Conservation (phyloP, 2,113 vertebrate genomes). For the Hemibagrus wyckioides region DNA sequence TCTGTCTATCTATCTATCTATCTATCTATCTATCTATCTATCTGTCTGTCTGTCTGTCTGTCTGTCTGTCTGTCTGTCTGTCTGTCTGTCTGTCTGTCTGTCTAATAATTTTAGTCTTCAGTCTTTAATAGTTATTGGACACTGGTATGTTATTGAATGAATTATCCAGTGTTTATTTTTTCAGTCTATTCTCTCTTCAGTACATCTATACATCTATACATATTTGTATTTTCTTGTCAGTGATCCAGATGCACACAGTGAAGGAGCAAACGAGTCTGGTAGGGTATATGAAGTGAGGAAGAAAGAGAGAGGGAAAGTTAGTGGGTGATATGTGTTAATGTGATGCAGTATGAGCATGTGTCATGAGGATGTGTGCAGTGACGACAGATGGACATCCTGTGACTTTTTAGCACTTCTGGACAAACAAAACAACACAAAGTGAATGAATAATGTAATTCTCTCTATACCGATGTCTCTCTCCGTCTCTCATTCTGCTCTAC, state of each 20-base stretch:
- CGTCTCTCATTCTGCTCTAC: background rate
- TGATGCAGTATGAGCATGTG: background rate
- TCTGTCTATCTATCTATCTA: no score
- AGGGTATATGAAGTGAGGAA: background rate
- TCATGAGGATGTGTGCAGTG: background rate
- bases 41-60: no score
- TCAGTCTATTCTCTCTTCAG: background rate
- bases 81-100: no score
- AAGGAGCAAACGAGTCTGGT: background rate
- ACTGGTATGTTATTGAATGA: background rate
- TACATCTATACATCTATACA: background rate
- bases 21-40: no score
- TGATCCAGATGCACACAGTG: background rate
- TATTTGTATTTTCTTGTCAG: background rate
- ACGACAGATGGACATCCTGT: background rate
- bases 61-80: no score
- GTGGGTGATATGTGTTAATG: background rate
- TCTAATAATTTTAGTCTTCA: no score
- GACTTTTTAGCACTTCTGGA: background rate
- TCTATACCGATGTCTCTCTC: background rate
- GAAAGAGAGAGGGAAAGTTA: background rate
- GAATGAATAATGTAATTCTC: background rate
- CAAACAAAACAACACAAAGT: background rate
- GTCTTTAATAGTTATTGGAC: background rate
- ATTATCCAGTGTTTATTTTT: background rate